Conservation (phyloP, 2,113 vertebrate genomes). For the Orthonyx spaldingii region DNA sequence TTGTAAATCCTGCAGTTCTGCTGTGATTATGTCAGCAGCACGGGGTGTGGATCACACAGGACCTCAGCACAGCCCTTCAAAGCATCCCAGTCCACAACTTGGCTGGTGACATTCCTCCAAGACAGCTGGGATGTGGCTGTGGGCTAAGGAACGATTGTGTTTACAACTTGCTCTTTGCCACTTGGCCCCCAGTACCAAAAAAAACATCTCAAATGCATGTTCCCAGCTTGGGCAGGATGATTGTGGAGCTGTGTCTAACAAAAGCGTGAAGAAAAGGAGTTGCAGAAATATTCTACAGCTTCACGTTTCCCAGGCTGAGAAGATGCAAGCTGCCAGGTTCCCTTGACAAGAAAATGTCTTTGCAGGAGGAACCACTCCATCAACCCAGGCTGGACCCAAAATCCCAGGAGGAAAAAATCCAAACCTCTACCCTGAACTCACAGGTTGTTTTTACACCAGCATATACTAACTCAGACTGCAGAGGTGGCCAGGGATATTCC, state of each 20-base stretch:
- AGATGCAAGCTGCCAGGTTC: background rate
- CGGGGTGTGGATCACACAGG: background rate
- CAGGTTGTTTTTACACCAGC: background rate
- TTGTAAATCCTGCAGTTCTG: background rate
- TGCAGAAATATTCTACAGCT: background rate
- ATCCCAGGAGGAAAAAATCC: background rate
- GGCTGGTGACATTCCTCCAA: background rate
- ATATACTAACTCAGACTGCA: background rate
- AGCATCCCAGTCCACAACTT: background rate
- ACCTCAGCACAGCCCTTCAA: background rate
- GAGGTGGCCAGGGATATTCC: background rate
- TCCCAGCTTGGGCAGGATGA: background rate
- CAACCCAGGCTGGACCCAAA: background rate
- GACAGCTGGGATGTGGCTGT: background rate
- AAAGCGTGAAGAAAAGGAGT: background rate
- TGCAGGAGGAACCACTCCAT: background rate
- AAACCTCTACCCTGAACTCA: background rate
- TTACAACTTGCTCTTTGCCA: background rate
- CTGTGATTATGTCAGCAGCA: background rate
- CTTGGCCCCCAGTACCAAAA: background rate
- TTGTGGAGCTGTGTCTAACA: background rate
- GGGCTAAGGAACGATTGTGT: background rate
- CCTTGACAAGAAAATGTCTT: background rate
- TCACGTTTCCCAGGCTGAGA: accelerated
- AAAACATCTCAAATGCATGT: background rate